Percentiles rank a stretch among this genome's conserved stretches.
Evolutionary conservation across 2,797 vertebrate genomes (phyloP).

Genomic region (Enteromius unitaeniatus): DNA sequence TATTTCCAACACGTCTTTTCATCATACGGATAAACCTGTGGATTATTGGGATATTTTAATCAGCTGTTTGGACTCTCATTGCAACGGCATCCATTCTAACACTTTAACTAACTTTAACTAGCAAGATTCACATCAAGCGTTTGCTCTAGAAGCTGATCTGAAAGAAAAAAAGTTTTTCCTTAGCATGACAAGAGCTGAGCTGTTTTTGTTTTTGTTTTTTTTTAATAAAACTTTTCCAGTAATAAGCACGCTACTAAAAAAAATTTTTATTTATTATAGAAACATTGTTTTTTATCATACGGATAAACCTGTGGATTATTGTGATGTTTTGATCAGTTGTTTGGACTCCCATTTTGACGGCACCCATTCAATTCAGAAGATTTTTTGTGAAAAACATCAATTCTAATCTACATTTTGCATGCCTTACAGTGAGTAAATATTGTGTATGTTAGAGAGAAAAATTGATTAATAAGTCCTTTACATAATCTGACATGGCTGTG

Average conservation of each 20-base stretch:
- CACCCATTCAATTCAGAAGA: not conserved
- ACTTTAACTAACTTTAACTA: not conserved
- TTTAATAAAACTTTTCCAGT: not conserved
- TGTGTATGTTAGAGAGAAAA: too few relatives aligned
- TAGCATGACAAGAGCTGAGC: not conserved
- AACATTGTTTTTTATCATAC: not conserved
- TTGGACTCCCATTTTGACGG: not conserved
- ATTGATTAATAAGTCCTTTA: too few relatives aligned
- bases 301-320: not conserved
- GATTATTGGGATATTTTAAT: not conserved
- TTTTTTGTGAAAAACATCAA: not conserved
- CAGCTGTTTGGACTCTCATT: not conserved
- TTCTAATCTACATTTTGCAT: not conserved
- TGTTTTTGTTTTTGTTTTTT: not conserved
- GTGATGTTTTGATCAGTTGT: not conserved
- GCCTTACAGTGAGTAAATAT: not conserved
- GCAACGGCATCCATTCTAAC: not conserved
- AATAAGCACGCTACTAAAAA: not conserved
- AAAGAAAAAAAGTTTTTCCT: not conserved
- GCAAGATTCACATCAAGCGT: not conserved
- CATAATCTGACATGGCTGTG: too few relatives aligned
- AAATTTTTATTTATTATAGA: too few relatives aligned
- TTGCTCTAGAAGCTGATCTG: not conserved
- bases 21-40: not conserved
- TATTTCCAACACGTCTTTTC: not conserved